phyloP scores from a whole-genome alignment of 30 jellyfish, hydroid and myxozoan genomes.

The Catostylus mosaicus region DNA sequence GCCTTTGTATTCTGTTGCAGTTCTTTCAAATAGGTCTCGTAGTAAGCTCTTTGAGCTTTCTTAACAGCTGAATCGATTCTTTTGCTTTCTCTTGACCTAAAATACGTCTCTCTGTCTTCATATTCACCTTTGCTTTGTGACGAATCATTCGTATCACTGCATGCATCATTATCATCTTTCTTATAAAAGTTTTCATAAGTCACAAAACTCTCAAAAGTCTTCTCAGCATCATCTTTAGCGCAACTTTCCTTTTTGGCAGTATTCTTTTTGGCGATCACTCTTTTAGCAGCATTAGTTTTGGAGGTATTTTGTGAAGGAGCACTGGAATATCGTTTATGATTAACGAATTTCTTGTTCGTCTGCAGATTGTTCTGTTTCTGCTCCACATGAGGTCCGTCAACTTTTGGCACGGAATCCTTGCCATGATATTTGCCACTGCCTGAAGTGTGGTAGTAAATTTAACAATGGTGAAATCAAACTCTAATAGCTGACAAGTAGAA shows the following conservation, averaged over 20 bases:
- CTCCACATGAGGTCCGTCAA: not conserved
- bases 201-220: constrained; percentile 53
- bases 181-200: not conserved
- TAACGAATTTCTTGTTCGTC: constrained; percentile 2
- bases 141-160: not conserved
- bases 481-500: too few species aligned
- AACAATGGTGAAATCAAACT: too few species aligned
- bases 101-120: constrained; percentile 7
- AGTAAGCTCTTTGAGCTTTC: constrained; percentile 62
- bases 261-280: not conserved
- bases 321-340: constrained; percentile 61
- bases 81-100: constrained; percentile 50
- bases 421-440: not conserved
- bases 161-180: not conserved
- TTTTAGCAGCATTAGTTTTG: not conserved
- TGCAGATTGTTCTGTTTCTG: constrained; percentile 20
- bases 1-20: constrained; percentile 26
- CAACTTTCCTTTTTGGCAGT: not conserved
- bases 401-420: not conserved
- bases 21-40: constrained; percentile 53
- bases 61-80: constrained; percentile 54
- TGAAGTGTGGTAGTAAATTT: too few species aligned
- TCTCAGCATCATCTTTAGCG: constrained; percentile 30
- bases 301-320: constrained; percentile 39
- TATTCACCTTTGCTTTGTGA: constrained; percentile 10